phyloP scores from a whole-genome alignment of 2,888 invertebrate genomes.

The Itoplectis maculator region DNA sequence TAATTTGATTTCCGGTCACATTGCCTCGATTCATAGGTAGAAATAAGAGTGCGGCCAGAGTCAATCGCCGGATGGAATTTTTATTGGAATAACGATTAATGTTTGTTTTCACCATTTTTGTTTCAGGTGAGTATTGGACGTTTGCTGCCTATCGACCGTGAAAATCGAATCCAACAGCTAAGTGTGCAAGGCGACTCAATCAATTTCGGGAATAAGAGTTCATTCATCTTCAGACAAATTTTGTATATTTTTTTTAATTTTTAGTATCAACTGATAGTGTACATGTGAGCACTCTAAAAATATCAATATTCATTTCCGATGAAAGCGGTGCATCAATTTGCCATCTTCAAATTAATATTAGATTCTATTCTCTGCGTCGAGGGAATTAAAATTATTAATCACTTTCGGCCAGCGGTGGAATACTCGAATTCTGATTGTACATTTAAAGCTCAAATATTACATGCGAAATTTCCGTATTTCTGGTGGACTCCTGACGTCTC shows the following conservation, averaged over 20 bases:
- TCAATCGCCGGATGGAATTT: too few species aligned
- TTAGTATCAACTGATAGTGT: too few species aligned
- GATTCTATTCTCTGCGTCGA: neutral
- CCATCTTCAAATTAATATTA: neutral
- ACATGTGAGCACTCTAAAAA: too few species aligned
- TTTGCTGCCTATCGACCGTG: neutral
- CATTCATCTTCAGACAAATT: too few species aligned
- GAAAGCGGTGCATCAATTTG: neutral
- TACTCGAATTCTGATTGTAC: slow-evolving; percentile 13
- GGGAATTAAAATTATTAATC: slow-evolving; percentile 9
- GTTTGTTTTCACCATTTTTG: neutral
- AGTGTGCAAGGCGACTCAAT: too few species aligned
- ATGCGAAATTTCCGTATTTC: slow-evolving; percentile 47
- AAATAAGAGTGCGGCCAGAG: too few species aligned
- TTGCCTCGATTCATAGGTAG: too few species aligned
- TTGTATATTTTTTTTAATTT: too few species aligned
- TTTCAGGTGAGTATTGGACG: slow-evolving; percentile 20
- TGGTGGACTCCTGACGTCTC: neutral
- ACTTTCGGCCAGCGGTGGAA: neutral
- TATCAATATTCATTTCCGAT: too few species aligned
- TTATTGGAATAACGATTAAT: neutral
- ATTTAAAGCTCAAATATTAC: slow-evolving; percentile 35
- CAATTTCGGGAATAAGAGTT: too few species aligned
- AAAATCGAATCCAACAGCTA: neutral
- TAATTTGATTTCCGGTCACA: too few species aligned